A percentile compares a stretch with the other conserved stretches of the same genome.
These are phyloP conservation scores for Pogonognathellus flavescens DNA, from an alignment of 1,140 invertebrate genomes.

Conservation along the genomic window DNA sequence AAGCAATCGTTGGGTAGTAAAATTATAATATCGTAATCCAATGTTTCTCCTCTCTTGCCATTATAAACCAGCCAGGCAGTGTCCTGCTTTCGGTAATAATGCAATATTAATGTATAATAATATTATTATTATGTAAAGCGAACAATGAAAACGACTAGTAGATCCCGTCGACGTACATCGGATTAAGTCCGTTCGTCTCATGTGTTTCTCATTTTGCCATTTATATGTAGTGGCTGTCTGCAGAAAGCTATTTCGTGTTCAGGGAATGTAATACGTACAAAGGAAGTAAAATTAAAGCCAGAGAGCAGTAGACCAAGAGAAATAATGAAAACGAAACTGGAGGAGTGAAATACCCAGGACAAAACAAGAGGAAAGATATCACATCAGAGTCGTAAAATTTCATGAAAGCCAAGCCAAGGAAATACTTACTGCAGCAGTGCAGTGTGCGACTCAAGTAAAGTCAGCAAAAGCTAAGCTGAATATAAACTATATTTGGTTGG, in stretches of 20 bases:
- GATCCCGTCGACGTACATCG: neutral
- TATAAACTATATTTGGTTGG: constrained; percentile 39
- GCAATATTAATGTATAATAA: too few species aligned
- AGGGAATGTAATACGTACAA: constrained; percentile 5
- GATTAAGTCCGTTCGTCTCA: neutral
- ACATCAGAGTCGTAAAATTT: constrained; percentile 43
- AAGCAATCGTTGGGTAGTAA: too few species aligned
- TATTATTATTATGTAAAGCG: too few species aligned
- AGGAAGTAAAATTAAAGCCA: constrained; percentile 43
- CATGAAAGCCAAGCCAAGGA: constrained; percentile 34
- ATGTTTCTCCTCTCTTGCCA: too few species aligned
- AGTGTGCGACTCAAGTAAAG: constrained; percentile 3
- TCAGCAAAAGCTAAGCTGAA: constrained; percentile 35
- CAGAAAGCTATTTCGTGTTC: constrained; percentile 40
- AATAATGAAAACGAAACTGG: constrained; percentile 42
- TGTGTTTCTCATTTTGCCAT: constrained; percentile 30
- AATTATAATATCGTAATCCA: too few species aligned
- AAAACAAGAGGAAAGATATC: constrained; percentile 42
- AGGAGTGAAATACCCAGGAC: constrained; percentile 33
- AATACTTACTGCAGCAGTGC: neutral
- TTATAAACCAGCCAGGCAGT: too few species aligned
- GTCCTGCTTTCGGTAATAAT: too few species aligned
- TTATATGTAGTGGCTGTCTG: constrained; percentile 36
- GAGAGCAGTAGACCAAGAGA: constrained; percentile 38
- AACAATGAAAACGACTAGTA: too few species aligned